phyloP scores from a whole-genome alignment of 2,797 vertebrate genomes.

The Mormyrus hasselquistii region DNA sequence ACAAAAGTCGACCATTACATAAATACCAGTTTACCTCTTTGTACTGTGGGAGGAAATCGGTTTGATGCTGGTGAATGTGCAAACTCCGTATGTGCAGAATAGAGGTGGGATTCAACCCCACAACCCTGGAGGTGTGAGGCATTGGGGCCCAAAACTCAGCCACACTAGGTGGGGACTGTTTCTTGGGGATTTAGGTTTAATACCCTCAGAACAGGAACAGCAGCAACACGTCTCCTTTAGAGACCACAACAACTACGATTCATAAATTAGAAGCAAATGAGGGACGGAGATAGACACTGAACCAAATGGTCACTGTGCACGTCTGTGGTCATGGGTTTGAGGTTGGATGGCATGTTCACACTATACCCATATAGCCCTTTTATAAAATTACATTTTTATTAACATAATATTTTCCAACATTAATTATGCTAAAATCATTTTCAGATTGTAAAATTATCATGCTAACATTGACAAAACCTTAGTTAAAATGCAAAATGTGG shows the following conservation, averaged over 20 bases:
- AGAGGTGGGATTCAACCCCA: background rate
- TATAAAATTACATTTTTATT: background rate
- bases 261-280: background rate
- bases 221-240: background rate
- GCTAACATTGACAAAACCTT: background rate
- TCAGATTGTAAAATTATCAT: background rate
- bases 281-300: background rate
- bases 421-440: background rate
- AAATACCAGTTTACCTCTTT: background rate
- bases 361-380: background rate
- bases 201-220: background rate
- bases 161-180: background rate
- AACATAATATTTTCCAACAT: background rate
- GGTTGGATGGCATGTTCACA: background rate
- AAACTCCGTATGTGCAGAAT: background rate
- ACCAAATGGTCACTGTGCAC: background rate
- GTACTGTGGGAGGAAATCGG: background rate
- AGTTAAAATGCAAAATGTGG: background rate
- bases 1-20: background rate
- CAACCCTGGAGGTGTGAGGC: background rate
- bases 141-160: background rate
- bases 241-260: background rate
- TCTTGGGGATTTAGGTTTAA: background rate
- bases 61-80: background rate
- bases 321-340: background rate